These are phyloP conservation scores for Nemurella pictetii DNA, from an alignment of 2,888 invertebrate genomes.

Conservation along the genomic window DNA sequence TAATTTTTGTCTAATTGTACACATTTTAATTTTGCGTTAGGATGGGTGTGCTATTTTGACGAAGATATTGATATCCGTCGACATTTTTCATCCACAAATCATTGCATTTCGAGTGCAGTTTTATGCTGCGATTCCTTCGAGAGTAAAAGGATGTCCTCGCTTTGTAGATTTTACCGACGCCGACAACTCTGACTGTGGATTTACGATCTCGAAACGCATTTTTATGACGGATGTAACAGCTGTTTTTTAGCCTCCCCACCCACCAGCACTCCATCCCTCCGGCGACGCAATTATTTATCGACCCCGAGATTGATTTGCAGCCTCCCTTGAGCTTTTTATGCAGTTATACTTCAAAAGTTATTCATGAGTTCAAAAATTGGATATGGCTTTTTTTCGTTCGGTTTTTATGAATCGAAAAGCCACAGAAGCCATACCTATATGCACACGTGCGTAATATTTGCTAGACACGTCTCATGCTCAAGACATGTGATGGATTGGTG, in stretches of 20 bases:
- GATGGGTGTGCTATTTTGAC: too few species aligned
- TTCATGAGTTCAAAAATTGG: background rate
- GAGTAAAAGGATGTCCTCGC: too few species aligned
- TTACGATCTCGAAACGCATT: constrained; percentile 32
- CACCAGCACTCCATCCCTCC: background rate
- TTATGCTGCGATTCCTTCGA: too few species aligned
- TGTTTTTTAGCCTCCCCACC: constrained; percentile 29
- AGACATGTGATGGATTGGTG: background rate
- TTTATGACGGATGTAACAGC: constrained; percentile 36
- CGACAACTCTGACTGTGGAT: constrained; percentile 15
- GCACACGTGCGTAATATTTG: background rate
- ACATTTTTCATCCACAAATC: too few species aligned
- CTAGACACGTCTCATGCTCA: background rate
- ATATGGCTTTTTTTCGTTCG: background rate
- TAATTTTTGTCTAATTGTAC: too few species aligned
- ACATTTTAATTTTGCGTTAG: too few species aligned
- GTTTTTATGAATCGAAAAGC: background rate
- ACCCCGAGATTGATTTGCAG: background rate
- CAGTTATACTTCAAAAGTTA: background rate
- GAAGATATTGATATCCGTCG: too few species aligned
- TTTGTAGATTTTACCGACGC: background rate
- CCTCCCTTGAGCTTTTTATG: background rate
- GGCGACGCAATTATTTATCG: constrained; percentile 1
- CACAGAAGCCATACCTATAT: background rate
- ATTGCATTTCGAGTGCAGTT: too few species aligned